A percentile compares a stretch with the other conserved stretches of the same genome.
Conservation (phyloP, 2,888 invertebrate species). For the Adela reaumurella region DNA sequence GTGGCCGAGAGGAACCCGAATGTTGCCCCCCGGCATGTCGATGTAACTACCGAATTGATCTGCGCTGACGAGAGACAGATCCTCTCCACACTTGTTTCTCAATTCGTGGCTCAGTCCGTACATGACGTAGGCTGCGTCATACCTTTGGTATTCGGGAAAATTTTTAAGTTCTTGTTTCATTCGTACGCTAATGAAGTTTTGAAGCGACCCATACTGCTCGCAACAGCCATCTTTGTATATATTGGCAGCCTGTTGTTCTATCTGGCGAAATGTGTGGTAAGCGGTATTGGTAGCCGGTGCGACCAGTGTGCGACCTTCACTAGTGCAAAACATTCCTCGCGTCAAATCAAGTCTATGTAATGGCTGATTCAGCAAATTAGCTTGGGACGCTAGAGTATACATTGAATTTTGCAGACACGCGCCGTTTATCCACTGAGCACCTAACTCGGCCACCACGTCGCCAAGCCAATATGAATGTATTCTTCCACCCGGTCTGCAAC, state of each 20-base stretch:
- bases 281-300: conserved; percentile 61
- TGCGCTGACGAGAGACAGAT: conserved; percentile 67
- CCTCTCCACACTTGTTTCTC: conserved; percentile 66
- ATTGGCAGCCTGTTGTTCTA: conserved; percentile 63
- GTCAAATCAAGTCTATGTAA: conserved; percentile 50
- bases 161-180: conserved; percentile 67
- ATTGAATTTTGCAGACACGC: conserved; percentile 69
- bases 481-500: conserved; percentile 68
- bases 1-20: conserved; percentile 63
- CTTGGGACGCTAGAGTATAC: conserved; percentile 66
- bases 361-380: conserved; percentile 61
- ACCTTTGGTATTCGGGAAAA: conserved; percentile 67
- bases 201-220: conserved; percentile 59
- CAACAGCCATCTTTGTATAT: conserved; percentile 63
- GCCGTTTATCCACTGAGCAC: conserved; percentile 70
- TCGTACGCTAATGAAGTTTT: conserved; percentile 62
- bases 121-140: conserved; percentile 66
- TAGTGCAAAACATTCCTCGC: conserved; percentile 64
- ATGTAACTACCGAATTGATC: conserved; percentile 69
- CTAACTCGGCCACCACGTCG: conserved; percentile 73
- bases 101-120: conserved; percentile 63
- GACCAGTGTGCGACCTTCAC: conserved; percentile 66
- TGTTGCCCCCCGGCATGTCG: conserved; percentile 62
- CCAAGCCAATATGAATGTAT: conserved; percentile 76
- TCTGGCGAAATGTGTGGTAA: conserved; percentile 63